These are phyloP conservation scores for Mantis religiosa DNA, from an alignment of 2,888 invertebrate genomes.

Conservation along the genomic window DNA sequence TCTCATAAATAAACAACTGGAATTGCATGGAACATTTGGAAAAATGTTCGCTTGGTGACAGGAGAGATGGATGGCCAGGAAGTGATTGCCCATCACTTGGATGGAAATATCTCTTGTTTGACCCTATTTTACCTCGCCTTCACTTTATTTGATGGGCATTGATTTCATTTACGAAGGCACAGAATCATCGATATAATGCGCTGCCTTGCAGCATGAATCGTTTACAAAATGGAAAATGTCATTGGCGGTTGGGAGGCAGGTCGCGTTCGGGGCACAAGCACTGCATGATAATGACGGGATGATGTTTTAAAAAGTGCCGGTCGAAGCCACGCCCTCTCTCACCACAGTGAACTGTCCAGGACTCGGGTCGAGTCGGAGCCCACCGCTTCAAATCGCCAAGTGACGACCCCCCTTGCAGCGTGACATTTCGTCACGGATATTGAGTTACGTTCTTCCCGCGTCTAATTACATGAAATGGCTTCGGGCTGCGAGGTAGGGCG, in stretches of 20 bases:
- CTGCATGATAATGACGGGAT: background rate
- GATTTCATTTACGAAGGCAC: background rate
- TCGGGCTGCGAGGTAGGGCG: background rate
- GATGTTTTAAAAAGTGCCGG: background rate
- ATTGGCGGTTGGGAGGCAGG: background rate
- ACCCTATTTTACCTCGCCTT: background rate
- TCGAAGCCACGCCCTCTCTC: background rate
- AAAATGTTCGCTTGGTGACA: too few species aligned
- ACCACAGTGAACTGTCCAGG: background rate
- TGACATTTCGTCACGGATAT: slow-evolving; percentile 1
- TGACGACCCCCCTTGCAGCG: background rate
- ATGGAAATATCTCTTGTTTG: background rate
- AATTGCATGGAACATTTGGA: too few species aligned
- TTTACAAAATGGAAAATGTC: background rate
- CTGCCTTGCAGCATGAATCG: background rate
- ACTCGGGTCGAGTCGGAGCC: background rate
- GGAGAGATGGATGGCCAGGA: too few species aligned
- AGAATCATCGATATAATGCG: background rate
- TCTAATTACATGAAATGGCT: background rate
- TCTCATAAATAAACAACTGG: too few species aligned
- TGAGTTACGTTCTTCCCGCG: background rate
- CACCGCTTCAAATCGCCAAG: background rate
- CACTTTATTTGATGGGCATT: background rate
- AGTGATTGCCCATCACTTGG: too few species aligned
- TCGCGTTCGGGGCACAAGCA: background rate